Evolutionary conservation across 2,888 invertebrate species (phyloP), one percentile per base, ranked within the genome.

Genomic region (Zaprionus bogoriensis): DNA sequence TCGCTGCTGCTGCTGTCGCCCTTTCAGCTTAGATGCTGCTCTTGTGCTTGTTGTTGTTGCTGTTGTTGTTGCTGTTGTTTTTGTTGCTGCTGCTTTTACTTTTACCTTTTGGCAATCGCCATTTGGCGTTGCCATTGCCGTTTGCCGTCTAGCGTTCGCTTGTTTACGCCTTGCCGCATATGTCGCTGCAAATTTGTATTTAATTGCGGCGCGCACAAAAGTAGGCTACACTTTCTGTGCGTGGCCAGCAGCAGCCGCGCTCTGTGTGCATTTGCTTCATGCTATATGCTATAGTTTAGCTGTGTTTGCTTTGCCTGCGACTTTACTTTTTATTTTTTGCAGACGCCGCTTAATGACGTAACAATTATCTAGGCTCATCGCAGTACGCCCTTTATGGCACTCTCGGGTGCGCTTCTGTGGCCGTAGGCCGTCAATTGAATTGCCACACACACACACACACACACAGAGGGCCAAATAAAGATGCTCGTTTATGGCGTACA

Each of bases 131-230:
- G 25, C 47, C 45, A 12, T 52, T 47, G 17, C 32, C 51, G 14
- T 41, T 52, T n/a, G 46, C 48, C 39, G 42, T 42, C 38, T 54
- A 62, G 68, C 67, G n/a, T 75, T 71, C 45, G 59, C 45, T 74
- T 84, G 79, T 87, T 87, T 83, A 87, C 86, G 83, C 81, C 73
- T 83, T 79, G 70, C 65, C 84, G 77, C 81, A 85, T 81, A 79
- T 83, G 87, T 77, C 79, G 77, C 77, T 70, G 67, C 61, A 70
- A 81, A 79, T 84, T 72, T 72, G 69, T 76, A 76, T 82, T 86
- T 76, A 77, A 80, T 84, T 84, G 67, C 66, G 46, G 53, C 62
- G 52, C 73, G 57, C 67, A 62, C 59, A 67, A 76, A 77, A 74
- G 60, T 75, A 69, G 67, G 62, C 73, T 62, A 66, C 67, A 50